phyloP scores from a whole-genome alignment of 2,888 invertebrate genomes.

The Oxystoma pomonae region DNA sequence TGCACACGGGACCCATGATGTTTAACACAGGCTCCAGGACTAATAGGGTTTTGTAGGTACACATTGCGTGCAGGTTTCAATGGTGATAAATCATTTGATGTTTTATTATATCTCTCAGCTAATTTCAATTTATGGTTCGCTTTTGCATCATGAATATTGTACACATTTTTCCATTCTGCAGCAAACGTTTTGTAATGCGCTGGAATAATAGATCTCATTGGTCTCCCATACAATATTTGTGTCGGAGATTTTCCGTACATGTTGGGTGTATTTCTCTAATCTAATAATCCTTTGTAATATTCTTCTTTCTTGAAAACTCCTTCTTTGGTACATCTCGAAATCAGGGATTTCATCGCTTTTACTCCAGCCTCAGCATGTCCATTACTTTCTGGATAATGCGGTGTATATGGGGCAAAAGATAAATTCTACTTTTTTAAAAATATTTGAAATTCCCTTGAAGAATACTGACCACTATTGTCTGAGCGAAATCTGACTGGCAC shows the following conservation, averaged over 20 bases:
- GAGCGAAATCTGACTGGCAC: constrained; percentile 5
- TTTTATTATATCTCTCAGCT: not conserved
- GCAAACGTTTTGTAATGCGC: not conserved
- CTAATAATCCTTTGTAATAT: not conserved
- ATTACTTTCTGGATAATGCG: constrained; percentile 8
- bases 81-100: not conserved
- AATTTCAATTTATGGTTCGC: not conserved
- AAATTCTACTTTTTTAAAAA: not conserved
- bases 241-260: not conserved
- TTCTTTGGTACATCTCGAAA: not conserved
- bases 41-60: not conserved
- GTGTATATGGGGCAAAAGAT: not conserved
- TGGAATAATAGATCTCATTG: not conserved
- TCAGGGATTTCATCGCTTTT: constrained; percentile 4
- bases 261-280: not conserved
- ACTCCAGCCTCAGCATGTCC: constrained; percentile 3
- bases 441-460: not conserved
- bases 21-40: no score
- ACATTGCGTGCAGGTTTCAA: not conserved
- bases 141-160: not conserved
- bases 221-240: not conserved
- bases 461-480: not conserved
- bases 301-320: not conserved
- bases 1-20: no score
- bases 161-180: not conserved